Percentiles rank a stretch among this genome's conserved stretches.
These are phyloP conservation scores for Odontamblyopus rebecca DNA, from an alignment of 2,797 vertebrate species.

Conservation along the genomic window DNA sequence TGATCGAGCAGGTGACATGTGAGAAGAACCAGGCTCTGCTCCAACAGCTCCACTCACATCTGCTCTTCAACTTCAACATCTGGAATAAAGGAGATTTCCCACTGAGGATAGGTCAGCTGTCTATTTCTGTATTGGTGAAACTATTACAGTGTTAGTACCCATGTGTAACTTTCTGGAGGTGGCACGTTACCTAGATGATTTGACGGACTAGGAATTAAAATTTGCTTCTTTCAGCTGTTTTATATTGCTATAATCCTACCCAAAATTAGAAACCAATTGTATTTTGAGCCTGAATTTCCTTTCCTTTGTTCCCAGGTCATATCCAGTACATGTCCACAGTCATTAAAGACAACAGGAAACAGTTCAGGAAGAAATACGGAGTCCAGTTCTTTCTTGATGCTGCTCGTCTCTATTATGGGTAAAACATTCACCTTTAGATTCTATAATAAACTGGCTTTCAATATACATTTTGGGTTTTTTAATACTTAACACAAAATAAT, in stretches of 20 bases:
- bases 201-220: too few species aligned
- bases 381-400: slow-evolving; percentile 95
- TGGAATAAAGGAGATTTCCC: slow-evolving; percentile 98
- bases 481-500: too few species aligned
- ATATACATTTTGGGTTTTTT: too few species aligned
- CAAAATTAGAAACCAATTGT: too few species aligned
- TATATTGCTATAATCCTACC: too few species aligned
- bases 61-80: slow-evolving; percentile 95
- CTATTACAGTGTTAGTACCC: not conserved
- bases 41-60: slow-evolving; percentile 90
- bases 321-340: slow-evolving; percentile 97
- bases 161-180: not conserved
- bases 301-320: slow-evolving; percentile 79
- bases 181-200: too few species aligned
- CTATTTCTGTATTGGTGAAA: slow-evolving; percentile 7
- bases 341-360: slow-evolving; percentile 95
- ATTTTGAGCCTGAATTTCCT: too few species aligned
- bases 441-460: not conserved
- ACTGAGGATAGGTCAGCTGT: slow-evolving; percentile 87
- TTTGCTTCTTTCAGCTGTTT: too few species aligned
- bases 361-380: slow-evolving; percentile 93
- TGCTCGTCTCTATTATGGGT: slow-evolving; percentile 93
- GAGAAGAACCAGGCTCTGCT: slow-evolving; percentile 90
- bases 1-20: slow-evolving; percentile 90
- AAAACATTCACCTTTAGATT: slow-evolving; percentile 40